Conservation (phyloP, 2,113 vertebrate genomes). For the Trichomycterus rosablanca region DNA sequence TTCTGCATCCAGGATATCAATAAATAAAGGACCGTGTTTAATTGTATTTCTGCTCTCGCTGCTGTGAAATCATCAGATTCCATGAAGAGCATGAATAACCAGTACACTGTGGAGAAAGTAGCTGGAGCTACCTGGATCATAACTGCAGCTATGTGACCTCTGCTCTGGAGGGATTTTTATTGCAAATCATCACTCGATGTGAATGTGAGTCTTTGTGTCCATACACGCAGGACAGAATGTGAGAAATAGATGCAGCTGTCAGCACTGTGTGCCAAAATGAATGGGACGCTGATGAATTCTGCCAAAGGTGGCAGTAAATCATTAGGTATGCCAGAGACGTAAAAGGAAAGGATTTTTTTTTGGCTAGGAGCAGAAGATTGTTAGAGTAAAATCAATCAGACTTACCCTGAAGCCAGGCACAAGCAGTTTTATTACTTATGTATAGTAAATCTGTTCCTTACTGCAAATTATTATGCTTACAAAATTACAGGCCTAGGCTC, state of each 20-base stretch:
- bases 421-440: not conserved
- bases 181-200: constrained; percentile 4
- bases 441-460: not conserved
- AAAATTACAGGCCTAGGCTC: too few relatives aligned
- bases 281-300: constrained; percentile 5
- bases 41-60: too few relatives aligned
- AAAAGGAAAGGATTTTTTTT: not conserved
- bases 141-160: not conserved
- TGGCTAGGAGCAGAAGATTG: not conserved
- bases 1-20: too few relatives aligned
- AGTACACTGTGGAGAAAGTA: not conserved
- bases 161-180: not conserved
- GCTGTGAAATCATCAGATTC: too few relatives aligned
- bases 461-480: too few relatives aligned
- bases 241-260: not conserved
- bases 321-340: constrained; percentile 28
- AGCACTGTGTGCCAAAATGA: not conserved
- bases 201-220: too few relatives aligned
- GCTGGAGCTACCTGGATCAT: not conserved
- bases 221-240: not conserved
- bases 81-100: too few relatives aligned
- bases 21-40: too few relatives aligned
- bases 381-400: not conserved
- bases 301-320: constrained; percentile 22
- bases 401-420: not conserved